Evolutionary conservation across 2,113 vertebrate genomes (phyloP).

Genomic region (Amblyopsis rosae): DNA sequence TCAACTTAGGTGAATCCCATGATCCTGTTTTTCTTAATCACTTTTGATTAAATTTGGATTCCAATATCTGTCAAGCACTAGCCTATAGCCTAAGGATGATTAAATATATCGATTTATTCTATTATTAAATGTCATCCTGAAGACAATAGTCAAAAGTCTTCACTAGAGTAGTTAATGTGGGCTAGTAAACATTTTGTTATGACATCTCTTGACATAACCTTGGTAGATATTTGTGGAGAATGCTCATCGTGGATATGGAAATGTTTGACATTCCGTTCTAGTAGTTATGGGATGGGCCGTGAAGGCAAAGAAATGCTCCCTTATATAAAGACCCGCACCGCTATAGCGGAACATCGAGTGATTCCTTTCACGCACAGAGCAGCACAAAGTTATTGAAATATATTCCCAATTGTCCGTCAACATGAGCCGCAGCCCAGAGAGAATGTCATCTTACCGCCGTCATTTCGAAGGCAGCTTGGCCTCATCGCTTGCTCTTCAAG

Average conservation of each 20-base stretch:
- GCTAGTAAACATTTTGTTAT: constrained; percentile 34
- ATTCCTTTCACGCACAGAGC: constrained; percentile 7
- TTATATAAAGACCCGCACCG: constrained; percentile 55
- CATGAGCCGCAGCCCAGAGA: constrained; percentile 77
- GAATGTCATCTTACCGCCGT: constrained; percentile 78
- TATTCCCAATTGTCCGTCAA: constrained; percentile 13
- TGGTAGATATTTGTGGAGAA: constrained; percentile 67
- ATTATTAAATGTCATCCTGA: not conserved
- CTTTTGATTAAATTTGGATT: too few species aligned
- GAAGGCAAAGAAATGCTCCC: not conserved
- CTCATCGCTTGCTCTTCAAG: constrained; percentile 24
- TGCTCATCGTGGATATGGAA: constrained; percentile 49
- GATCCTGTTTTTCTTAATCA: too few species aligned
- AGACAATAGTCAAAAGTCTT: too few species aligned
- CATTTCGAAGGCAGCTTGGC: constrained; percentile 69
- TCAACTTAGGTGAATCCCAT: too few species aligned
- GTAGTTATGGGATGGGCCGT: not conserved
- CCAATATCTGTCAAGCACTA: too few species aligned
- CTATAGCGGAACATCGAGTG: not conserved
- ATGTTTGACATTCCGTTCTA: constrained; percentile 73
- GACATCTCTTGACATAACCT: constrained; percentile 47
- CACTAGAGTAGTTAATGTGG: too few species aligned
- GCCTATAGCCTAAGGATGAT: too few species aligned
- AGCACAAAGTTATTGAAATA: constrained; percentile 11
- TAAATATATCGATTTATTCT: too few species aligned